Evolutionary conservation across 1,140 invertebrate species (phyloP).

Genomic region (Drosophila bocki): DNA sequence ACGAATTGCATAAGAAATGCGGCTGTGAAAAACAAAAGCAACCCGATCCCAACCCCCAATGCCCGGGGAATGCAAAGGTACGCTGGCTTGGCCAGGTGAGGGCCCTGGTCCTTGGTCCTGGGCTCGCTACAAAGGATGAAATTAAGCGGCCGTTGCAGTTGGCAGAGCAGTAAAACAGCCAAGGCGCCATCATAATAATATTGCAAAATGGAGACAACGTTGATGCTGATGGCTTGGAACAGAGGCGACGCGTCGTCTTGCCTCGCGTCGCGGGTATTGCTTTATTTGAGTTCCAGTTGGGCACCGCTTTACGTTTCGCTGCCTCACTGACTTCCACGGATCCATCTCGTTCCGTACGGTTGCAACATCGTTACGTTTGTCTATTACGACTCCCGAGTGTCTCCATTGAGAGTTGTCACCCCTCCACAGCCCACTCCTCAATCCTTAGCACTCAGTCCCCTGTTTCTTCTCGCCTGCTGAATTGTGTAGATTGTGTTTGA

Average conservation of each 20-base stretch:
- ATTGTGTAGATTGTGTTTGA: slow-evolving; percentile 65
- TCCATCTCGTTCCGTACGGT: slow-evolving; percentile 40
- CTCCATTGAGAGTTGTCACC: slow-evolving; percentile 60
- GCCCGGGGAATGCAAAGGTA: slow-evolving; percentile 52
- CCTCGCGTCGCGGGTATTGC: slow-evolving; percentile 27
- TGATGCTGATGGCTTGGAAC: slow-evolving; percentile 56
- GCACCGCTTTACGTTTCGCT: slow-evolving; percentile 62
- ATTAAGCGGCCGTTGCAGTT: slow-evolving; percentile 75
- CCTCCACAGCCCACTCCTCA: slow-evolving; percentile 3
- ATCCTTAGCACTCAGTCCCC: background rate
- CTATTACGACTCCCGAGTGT: slow-evolving; percentile 69
- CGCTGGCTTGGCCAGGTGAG: slow-evolving; percentile 54
- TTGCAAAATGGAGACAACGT: slow-evolving; percentile 64
- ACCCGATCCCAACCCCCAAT: slow-evolving; percentile 27
- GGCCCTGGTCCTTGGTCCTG: background rate
- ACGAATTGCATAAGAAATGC: slow-evolving; percentile 76
- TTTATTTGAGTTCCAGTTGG: slow-evolving; percentile 42
- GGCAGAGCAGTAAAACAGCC: slow-evolving; percentile 72
- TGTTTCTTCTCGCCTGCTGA: slow-evolving; percentile 18
- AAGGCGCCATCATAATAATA: slow-evolving; percentile 82
- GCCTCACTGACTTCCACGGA: slow-evolving; percentile 39
- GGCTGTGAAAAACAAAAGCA: slow-evolving; percentile 53
- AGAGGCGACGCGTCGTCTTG: slow-evolving; percentile 13
- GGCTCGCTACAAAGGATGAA: slow-evolving; percentile 69
- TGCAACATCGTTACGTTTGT: slow-evolving; percentile 76